Evolutionary conservation across 2,113 vertebrate genomes (phyloP).

Genomic region (Anser cygnoides): DNA sequence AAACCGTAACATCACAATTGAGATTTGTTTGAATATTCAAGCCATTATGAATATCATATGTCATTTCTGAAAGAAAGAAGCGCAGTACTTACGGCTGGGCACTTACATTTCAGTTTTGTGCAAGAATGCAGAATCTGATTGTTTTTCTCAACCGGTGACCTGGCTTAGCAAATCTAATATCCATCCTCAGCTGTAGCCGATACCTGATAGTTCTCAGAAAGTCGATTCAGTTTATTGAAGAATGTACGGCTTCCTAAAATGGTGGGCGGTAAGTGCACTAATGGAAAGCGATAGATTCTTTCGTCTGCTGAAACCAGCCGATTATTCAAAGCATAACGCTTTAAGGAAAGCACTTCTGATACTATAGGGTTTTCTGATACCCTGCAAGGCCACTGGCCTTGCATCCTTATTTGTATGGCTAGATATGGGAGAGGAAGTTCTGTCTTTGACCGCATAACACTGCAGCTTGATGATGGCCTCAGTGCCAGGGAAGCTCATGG

Average conservation of each 20-base stretch:
- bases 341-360: neutral
- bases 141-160: neutral
- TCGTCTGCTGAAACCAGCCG: neutral
- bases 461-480: neutral
- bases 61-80: neutral
- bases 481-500: no score
- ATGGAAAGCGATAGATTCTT: neutral
- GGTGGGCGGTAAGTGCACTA: accelerated
- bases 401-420: neutral
- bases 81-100: neutral
- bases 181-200: neutral
- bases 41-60: neutral
- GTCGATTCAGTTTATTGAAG: accelerated
- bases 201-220: neutral
- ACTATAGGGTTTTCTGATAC: neutral
- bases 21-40: constrained; percentile 57
- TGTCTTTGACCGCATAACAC: neutral
- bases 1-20: constrained; percentile 73
- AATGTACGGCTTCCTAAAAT: neutral
- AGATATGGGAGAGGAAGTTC: neutral
- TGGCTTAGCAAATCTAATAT: neutral
- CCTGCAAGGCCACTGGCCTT: accelerated
- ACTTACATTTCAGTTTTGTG: neutral
- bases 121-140: neutral
- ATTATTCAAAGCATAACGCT: neutral